Percentiles rank a stretch among this genome's conserved stretches.
These are phyloP conservation scores for Lophochroa leadbeateri DNA, from an alignment of 2,113 vertebrate genomes.

Conservation along the genomic window DNA sequence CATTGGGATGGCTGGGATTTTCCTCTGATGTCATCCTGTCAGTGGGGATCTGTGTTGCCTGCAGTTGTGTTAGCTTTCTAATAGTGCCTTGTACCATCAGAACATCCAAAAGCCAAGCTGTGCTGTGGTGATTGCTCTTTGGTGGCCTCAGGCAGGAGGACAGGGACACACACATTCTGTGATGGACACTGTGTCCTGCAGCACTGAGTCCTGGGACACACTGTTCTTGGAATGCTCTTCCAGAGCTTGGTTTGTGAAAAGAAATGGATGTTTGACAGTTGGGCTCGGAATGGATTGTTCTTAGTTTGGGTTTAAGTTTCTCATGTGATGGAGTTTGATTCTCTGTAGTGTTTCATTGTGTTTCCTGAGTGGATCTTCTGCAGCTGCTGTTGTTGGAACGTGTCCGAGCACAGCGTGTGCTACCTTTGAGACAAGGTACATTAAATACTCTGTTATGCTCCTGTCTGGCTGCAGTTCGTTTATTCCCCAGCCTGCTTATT, in stretches of 20 bases:
- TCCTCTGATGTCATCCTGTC: neutral
- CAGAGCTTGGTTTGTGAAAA: neutral
- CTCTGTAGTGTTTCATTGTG: neutral
- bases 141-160: fast-evolving
- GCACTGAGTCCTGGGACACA: fast-evolving
- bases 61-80: neutral
- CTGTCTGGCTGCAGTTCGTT: neutral
- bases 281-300: neutral
- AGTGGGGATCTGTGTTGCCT: neutral
- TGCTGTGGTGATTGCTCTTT: too few relatives aligned
- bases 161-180: fast-evolving
- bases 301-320: neutral
- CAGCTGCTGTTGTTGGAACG: neutral
- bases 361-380: neutral
- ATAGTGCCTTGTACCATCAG: constrained; percentile 37
- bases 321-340: neutral
- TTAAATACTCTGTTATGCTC: constrained; percentile 3
- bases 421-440: neutral
- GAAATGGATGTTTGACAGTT: neutral
- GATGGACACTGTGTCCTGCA: neutral
- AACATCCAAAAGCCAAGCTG: neutral
- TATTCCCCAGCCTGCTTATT: neutral
- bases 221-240: neutral
- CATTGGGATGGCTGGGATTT: neutral
- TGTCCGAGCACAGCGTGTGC: neutral